Base-by-base conservation (phyloP, 2,797 vertebrate genomes). In the Ctenopoma kingsleyae region DNA sequence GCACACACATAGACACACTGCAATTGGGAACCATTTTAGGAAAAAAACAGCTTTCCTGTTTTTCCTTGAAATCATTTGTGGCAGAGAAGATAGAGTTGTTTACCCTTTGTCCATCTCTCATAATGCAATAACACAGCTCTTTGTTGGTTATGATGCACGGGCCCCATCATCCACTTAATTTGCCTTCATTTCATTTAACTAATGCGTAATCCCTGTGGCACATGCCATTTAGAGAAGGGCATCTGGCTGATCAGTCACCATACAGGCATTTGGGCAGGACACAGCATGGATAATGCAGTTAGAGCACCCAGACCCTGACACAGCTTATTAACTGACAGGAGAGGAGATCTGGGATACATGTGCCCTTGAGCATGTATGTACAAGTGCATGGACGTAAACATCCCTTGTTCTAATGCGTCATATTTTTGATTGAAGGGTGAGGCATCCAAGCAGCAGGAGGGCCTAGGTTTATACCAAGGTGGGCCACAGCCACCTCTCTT, bases 401-500 rank as follows among this genome's bases (percentile, higher is more conserved):
- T 12, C 51, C 49, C 16, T 32, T 57, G 36, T 76, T 85, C 48
- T 84, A 77, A 84, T 59, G 36, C 48, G 71, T 56, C 57, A 44
- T 84, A 77, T 81, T 56, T 83, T 70, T 85, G 71, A 85, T 71
- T 67, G 70, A 90, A 97, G 97, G 96, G 96, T 58, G 96, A 97
- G 76, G 90, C 88, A 16, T 87, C 94, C 74, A 96, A 91, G 76
- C 96, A 95, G 80, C 95, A 95, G 82, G 94, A 97, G 41, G 88
- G 86, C 40, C 89, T 94, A 41, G 85, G 95, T 63, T 84, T 95
- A 13, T 97, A 96, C 77, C 93, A 95, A 11, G 90, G 93, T 13
- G 84, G 91, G 50, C 84, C 93, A 3, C 96, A 94, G 16, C 94
- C 96, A 0, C 96, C 94, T 0, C 61, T 97, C 27, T 84, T 98